Conservation (phyloP, 2,797 vertebrate species). For the Peromyscus nudipes region DNA sequence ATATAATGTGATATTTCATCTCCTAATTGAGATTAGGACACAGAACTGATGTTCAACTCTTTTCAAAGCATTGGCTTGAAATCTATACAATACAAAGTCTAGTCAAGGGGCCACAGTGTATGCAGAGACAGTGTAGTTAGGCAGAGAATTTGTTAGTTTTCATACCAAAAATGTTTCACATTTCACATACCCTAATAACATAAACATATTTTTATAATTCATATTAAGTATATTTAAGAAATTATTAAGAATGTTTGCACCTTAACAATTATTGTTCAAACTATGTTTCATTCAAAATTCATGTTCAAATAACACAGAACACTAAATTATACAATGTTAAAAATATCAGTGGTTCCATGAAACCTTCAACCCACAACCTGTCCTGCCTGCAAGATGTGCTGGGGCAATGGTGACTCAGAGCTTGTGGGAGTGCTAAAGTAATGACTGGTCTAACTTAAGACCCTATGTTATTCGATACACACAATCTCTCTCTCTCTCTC, state of each 20-base stretch:
- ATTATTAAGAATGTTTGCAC: not conserved
- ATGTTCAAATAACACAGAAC: not conserved
- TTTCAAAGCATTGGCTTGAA: not conserved
- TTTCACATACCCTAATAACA: not conserved
- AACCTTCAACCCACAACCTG: not conserved
- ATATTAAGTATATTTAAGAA: not conserved
- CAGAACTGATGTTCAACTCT: not conserved
- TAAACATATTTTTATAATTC: conserved; percentile 26
- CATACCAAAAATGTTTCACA: not conserved
- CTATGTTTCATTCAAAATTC: not conserved
- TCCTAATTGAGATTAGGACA: not conserved
- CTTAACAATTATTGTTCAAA: not conserved
- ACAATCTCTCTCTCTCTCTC: not conserved
- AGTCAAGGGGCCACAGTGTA: not conserved
- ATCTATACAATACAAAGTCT: not conserved
- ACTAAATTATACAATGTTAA: not conserved
- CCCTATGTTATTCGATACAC: not conserved
- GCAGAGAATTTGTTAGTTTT: not conserved
- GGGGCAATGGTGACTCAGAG: not conserved
- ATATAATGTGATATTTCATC: not conserved
- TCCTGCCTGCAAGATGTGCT: not conserved
- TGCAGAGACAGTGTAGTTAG: not conserved
- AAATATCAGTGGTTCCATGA: not conserved
- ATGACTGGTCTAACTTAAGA: not conserved
- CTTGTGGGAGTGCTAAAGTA: not conserved